These are phyloP conservation scores for Gorsachius goisagi DNA, from an alignment of 2,113 vertebrate genomes.

Conservation along the genomic window DNA sequence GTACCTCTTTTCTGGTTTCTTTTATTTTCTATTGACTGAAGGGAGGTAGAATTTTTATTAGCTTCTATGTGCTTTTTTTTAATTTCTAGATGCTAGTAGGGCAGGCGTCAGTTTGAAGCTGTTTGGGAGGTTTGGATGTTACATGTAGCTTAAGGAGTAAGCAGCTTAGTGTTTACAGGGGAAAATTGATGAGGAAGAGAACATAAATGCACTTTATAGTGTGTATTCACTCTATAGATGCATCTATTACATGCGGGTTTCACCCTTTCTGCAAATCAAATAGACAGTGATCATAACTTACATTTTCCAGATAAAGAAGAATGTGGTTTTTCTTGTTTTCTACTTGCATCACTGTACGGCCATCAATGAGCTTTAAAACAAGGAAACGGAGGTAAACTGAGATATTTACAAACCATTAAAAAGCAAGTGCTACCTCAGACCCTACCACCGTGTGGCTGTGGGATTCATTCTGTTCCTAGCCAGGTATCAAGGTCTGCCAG, in stretches of 20 bases:
- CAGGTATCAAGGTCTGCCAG: neutral
- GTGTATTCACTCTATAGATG: neutral
- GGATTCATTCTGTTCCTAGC: neutral
- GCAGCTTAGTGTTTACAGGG: neutral
- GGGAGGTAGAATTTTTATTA: neutral
- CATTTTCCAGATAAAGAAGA: constrained; percentile 52
- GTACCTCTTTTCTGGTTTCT: neutral
- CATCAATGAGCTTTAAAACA: constrained; percentile 48
- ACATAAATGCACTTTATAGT: neutral
- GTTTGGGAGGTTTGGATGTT: neutral
- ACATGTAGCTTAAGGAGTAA: neutral
- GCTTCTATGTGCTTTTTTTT: neutral
- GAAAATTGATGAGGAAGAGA: neutral
- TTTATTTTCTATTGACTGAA: neutral
- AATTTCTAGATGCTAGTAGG: neutral
- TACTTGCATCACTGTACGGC: constrained; percentile 31
- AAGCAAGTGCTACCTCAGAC: neutral
- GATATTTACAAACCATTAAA: neutral
- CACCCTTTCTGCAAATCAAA: neutral
- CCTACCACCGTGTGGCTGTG: neutral
- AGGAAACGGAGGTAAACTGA: neutral
- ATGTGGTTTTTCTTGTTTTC: constrained; percentile 60
- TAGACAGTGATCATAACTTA: constrained; percentile 38
- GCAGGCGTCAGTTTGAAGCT: neutral
- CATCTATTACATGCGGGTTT: neutral